Conservation (phyloP, 1,140 invertebrate genomes). For the Calliopsis andreniformis region DNA sequence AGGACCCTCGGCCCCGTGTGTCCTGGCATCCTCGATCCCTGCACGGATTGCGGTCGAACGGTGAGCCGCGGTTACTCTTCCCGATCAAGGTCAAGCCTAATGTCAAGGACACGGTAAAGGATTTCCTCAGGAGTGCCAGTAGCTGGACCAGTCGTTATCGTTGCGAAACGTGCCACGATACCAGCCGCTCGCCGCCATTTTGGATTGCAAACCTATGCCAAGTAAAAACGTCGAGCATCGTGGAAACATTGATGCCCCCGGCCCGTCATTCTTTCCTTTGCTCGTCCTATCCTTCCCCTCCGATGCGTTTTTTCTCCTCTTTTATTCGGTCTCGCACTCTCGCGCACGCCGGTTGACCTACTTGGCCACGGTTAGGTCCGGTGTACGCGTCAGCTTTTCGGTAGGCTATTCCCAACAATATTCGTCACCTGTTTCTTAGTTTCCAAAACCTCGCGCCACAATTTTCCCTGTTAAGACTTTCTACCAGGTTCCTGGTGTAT, state of each 20-base stretch:
- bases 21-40: slow-evolving; percentile 50
- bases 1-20: slow-evolving; percentile 37
- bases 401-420: background rate
- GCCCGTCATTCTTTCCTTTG: slow-evolving; percentile 60
- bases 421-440: background rate
- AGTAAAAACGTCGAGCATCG: slow-evolving; percentile 49
- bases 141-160: slow-evolving; percentile 32
- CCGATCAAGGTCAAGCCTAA: slow-evolving; percentile 20
- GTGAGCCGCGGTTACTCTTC: slow-evolving; percentile 1
- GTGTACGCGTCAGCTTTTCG: slow-evolving; percentile 59
- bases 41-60: slow-evolving; percentile 1
- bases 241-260: slow-evolving; percentile 48
- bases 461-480: background rate
- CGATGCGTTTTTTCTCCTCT: slow-evolving; percentile 29
- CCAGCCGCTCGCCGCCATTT: slow-evolving; percentile 60
- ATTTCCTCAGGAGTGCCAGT: slow-evolving; percentile 25
- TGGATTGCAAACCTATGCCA: slow-evolving; percentile 50
- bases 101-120: slow-evolving; percentile 40
- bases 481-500: background rate
- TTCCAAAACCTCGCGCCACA: background rate
- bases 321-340: slow-evolving; percentile 61
- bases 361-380: slow-evolving; percentile 57
- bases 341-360: slow-evolving; percentile 65
- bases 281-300: slow-evolving; percentile 39
- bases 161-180: slow-evolving; percentile 48